Percentiles rank a stretch among this genome's conserved stretches.
Conservation (phyloP, 35 echinoderm and acorn worm genomes). For the Stichopus chloronotus region DNA sequence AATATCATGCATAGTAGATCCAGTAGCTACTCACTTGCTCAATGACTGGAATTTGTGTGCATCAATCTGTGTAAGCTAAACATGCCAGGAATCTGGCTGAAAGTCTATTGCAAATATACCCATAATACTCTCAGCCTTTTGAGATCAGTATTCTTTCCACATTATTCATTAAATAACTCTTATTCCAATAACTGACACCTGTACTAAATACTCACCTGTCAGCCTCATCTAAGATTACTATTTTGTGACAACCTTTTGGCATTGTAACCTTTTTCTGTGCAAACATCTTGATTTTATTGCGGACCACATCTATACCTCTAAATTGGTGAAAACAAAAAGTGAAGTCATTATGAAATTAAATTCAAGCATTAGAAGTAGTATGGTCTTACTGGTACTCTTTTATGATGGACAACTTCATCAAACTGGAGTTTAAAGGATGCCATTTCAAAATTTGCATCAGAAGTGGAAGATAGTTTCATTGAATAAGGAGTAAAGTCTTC, state of each 20-base stretch:
- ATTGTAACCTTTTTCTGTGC: slow-evolving; percentile 98
- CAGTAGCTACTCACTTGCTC: too few species aligned
- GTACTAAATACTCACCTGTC: slow-evolving; percentile 70
- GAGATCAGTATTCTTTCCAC: too few species aligned
- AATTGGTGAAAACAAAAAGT: slow-evolving; percentile 3
- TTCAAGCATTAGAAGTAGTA: not conserved
- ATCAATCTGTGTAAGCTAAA: too few species aligned
- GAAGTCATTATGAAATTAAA: not conserved
- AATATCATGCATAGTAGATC: too few species aligned
- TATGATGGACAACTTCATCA: not conserved
- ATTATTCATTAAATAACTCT: too few species aligned
- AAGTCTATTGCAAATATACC: too few species aligned
- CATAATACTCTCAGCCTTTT: too few species aligned
- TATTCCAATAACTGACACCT: too few species aligned
- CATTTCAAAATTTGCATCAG: not conserved
- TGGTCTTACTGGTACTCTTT: not conserved
- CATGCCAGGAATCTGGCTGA: too few species aligned
- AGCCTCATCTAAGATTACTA: slow-evolving; percentile 98
- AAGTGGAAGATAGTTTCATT: not conserved
- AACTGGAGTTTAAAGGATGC: not conserved
- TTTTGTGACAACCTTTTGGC: slow-evolving; percentile 92
- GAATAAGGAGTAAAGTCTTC: too few species aligned
- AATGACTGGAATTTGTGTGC: too few species aligned
- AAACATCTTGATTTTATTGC: slow-evolving; percentile 99
- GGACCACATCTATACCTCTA: slow-evolving; percentile 97